A percentile compares a stretch with the other conserved stretches of the same genome.
phyloP scores from a whole-genome alignment of 2,113 vertebrate genomes.

The Thamnaconus septentrionalis region DNA sequence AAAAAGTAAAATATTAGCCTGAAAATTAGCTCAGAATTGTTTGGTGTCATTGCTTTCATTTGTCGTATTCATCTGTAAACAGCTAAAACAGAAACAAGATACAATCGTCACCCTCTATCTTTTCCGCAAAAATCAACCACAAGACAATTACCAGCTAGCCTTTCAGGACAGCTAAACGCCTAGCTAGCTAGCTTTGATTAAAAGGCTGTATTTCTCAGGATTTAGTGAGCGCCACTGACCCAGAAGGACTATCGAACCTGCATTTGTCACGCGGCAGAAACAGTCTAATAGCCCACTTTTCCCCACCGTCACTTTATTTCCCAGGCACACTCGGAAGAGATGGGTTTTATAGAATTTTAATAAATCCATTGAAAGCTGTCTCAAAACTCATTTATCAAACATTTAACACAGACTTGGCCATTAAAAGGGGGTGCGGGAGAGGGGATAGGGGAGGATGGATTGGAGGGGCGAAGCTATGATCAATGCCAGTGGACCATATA shows the following conservation, averaged over 20 bases:
- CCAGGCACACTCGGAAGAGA: constrained; percentile 8
- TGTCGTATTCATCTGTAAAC: no score
- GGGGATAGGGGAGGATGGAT: constrained; percentile 90
- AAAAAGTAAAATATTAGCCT: no score
- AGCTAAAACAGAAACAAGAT: no score
- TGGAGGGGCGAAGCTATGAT: constrained; percentile 97
- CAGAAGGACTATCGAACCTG: neutral
- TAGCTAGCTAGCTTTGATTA: neutral
- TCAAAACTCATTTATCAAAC: constrained; percentile 97
- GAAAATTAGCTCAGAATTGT: no score
- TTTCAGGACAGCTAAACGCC: neutral
- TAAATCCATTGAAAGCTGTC: constrained; percentile 88
- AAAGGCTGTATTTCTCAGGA: neutral
- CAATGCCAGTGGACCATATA: constrained; percentile 98
- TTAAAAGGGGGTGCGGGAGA: constrained; percentile 83
- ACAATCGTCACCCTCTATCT: neutral
- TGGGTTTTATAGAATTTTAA: constrained; percentile 97
- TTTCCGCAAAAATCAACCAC: neutral
- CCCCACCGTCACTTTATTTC: constrained; percentile 1
- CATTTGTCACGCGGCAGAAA: neutral
- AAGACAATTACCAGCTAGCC: neutral
- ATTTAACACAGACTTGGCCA: constrained; percentile 91
- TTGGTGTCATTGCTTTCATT: no score
- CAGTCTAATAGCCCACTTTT: constrained; percentile 7
- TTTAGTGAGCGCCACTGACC: neutral